Base-by-base conservation (phyloP, 2,888 invertebrate species). In the Euphydryas editha region DNA sequence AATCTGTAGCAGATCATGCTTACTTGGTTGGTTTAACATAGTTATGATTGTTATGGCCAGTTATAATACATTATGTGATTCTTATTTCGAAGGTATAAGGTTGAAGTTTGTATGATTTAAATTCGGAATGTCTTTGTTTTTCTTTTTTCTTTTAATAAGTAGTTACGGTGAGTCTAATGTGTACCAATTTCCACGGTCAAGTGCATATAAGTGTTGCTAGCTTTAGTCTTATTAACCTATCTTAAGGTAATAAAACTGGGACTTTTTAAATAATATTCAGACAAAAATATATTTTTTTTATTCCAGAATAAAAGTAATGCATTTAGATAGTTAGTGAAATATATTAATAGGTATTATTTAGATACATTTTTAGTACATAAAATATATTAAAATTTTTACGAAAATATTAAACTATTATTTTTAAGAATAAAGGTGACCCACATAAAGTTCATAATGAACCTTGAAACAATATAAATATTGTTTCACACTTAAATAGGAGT, bases 151-250 rank as follows among this genome's bases (percentile, higher is more conserved):
- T 51, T n/a, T n/a, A n/a, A n/a, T n/a, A n/a, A n/a, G 7, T 6
- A 13, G 49, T 51, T 51, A 51, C 49, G 49, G 75, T 78, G 75
- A 76, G 71, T 71, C 78, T 81, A 81, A 82, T 83, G 82, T 84
- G 90, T 86, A 86, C 88, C 82, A 87, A 87, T 89, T 83, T 79
- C 88, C 89, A 90, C 86, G 90, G 91, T 89, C 90, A 92, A 90
- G 90, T 84, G 78, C 85, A 76, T 71, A 54, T 21, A 1, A 62
- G 83, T 87, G 88, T 86, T 82, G 80, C 84, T 73, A 83, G 78
- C 30, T 1, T 47, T 1, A 30, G 13, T 30, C 15, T 15, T 36
- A 51, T 60, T 62, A 49, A 42, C 65, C 44, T 44, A 37, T 21
- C n/a, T 42, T 44, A 20, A 18, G 11, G 58, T 24, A 15, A 24